phyloP scores from a whole-genome alignment of 1,140 invertebrate genomes.

The Drosophila busckii region DNA sequence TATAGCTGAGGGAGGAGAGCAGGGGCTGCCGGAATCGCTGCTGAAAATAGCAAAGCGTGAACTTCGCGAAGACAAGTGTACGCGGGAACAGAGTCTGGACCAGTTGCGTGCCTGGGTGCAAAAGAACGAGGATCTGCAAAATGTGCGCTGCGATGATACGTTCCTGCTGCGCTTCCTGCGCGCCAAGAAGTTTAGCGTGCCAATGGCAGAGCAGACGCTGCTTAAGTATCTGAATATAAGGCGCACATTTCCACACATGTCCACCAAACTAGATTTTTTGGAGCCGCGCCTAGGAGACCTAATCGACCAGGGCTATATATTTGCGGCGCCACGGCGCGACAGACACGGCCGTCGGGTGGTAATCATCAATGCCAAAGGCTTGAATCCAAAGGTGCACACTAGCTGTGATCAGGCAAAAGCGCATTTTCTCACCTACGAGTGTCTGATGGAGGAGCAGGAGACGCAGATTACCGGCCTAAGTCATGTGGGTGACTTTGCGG shows the following conservation, averaged over 20 bases:
- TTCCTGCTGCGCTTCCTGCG: constrained; percentile 89
- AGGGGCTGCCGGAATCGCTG: constrained; percentile 76
- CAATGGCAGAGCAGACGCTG: constrained; percentile 87
- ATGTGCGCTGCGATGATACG: constrained; percentile 85
- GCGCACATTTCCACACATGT: constrained; percentile 83
- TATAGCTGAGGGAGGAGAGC: constrained; percentile 35
- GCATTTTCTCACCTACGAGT: constrained; percentile 86
- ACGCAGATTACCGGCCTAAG: constrained; percentile 86
- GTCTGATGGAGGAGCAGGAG: constrained; percentile 85
- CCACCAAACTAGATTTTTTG: constrained; percentile 83
- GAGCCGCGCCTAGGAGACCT: constrained; percentile 83
- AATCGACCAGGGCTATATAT: constrained; percentile 84
- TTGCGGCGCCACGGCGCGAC: constrained; percentile 86
- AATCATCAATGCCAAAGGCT: constrained; percentile 83
- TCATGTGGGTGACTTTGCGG: constrained; percentile 84
- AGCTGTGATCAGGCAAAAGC: constrained; percentile 84
- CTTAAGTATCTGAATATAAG: constrained; percentile 89
- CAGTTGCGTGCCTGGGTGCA: constrained; percentile 84
- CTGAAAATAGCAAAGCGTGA: constrained; percentile 82
- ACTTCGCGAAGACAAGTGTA: constrained; percentile 83
- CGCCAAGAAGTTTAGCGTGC: constrained; percentile 88
- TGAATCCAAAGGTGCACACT: constrained; percentile 83
- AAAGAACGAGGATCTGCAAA: constrained; percentile 84
- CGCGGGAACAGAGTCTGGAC: constrained; percentile 81
- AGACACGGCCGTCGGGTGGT: constrained; percentile 85